phyloP scores from a whole-genome alignment of 2,888 invertebrate genomes.

The Melinaea marsaeus region DNA sequence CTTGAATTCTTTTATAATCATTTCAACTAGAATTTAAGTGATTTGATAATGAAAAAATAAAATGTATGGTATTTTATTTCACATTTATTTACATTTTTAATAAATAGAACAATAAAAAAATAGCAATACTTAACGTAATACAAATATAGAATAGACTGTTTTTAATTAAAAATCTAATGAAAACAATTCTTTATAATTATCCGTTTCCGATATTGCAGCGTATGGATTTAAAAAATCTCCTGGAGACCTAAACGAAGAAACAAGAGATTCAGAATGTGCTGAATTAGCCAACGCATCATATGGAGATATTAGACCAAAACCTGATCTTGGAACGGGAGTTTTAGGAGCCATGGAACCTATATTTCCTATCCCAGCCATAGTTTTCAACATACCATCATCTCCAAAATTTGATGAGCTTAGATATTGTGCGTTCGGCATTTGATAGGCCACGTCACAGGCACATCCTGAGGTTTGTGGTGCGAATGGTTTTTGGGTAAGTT shows the following conservation, averaged over 20 bases:
- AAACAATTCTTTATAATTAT: constrained; percentile 45
- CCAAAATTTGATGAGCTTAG: constrained; percentile 40
- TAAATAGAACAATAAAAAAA: constrained; percentile 6
- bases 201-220: constrained; percentile 43
- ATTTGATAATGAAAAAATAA: too few species aligned
- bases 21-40: too few species aligned
- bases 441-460: constrained; percentile 30
- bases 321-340: constrained; percentile 27
- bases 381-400: constrained; percentile 26
- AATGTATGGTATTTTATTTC: too few species aligned
- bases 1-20: too few species aligned
- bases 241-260: constrained; percentile 34
- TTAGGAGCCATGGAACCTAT: constrained; percentile 23
- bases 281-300: constrained; percentile 35
- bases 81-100: too few species aligned
- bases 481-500: constrained; percentile 6
- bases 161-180: constrained; percentile 30
- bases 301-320: constrained; percentile 36
- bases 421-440: constrained; percentile 39
- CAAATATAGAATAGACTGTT: too few species aligned
- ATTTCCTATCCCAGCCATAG: constrained; percentile 26
- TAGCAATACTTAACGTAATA: too few species aligned
- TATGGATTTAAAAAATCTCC: constrained; percentile 55
- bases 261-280: constrained; percentile 15
- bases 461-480: constrained; percentile 4